phyloP scores from a whole-genome alignment of 2,113 vertebrate genomes.

The Petaurus breviceps region DNA sequence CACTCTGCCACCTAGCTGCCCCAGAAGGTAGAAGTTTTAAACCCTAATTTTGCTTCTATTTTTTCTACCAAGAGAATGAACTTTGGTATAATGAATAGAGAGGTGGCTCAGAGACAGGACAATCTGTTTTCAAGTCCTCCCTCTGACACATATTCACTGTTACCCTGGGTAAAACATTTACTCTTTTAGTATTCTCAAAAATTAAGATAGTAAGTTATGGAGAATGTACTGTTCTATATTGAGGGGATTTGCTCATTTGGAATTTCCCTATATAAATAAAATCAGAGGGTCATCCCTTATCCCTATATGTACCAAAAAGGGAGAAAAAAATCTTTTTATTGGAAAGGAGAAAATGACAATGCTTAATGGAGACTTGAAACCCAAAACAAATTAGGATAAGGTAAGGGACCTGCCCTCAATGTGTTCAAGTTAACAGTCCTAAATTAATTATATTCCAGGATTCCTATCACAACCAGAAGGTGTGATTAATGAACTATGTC shows the following conservation, averaged over 20 bases:
- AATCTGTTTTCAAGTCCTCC: neutral
- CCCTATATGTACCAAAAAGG: neutral
- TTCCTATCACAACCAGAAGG: neutral
- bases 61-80: neutral
- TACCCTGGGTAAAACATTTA: neutral
- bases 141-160: neutral
- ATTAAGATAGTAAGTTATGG: neutral
- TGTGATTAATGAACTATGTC: neutral
- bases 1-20: too few relatives aligned
- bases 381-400: neutral
- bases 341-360: neutral
- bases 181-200: neutral
- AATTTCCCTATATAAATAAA: neutral
- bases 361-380: neutral
- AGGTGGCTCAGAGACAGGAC: neutral
- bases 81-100: neutral
- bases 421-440: neutral
- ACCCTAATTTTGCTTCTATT: neutral
- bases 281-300: neutral
- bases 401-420: neutral
- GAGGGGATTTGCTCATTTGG: neutral
- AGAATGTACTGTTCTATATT: neutral
- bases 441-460: neutral
- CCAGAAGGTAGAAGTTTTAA: neutral
- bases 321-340: neutral